Evolutionary conservation across 2,888 invertebrate genomes (phyloP), one percentile per base, ranked within the genome.

Genomic region (Lamellibrachia satsuma): DNA sequence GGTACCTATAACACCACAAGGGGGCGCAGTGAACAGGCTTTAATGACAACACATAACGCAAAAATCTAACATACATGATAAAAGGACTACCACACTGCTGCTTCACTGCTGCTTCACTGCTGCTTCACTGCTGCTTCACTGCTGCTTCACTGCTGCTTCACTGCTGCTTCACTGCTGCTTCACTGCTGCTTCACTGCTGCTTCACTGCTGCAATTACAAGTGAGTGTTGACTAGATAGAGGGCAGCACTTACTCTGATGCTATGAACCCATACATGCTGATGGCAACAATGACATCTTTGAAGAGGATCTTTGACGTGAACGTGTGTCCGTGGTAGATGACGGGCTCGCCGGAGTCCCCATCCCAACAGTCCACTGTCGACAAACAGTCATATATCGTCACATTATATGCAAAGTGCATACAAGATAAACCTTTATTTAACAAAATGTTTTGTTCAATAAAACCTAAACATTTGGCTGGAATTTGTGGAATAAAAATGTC

Each of bases 291-390:
- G 0, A 99, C 99, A 96, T 99, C 99, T 96, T 98, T 97, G 96
- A 99, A 99, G 97, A 98, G 98, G 52, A 99, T 99, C 97, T 99
- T 99, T 0, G 99, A 98, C 0, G 99, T 99, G 94, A 99, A 97
- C 0, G 99, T 99, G 96, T 99, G 95, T 22, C 96, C 96, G 95
- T 97, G 97, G 94, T 97, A 97, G 93, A 97, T 97, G 55, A 97
- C 96, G 7, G 97, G 97, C 60, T 97, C 96, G 52, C 96, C 96
- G 92, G 97, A 96, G 6, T 97, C 97, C 27, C 97, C 97, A 94
- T 97, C 97, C 97, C 97, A 97, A 92, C 97, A 96, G 95, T 97
- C 97, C 96, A 97, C 97, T 97, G 95, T 52, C 52, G n/a, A 93
- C 51, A 52, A 51, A n/a, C 15, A 11, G 90, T 22, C 75, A 22